These are phyloP conservation scores for Esox masquinongy DNA, from an alignment of 2,797 vertebrate species.

Conservation along the genomic window DNA sequence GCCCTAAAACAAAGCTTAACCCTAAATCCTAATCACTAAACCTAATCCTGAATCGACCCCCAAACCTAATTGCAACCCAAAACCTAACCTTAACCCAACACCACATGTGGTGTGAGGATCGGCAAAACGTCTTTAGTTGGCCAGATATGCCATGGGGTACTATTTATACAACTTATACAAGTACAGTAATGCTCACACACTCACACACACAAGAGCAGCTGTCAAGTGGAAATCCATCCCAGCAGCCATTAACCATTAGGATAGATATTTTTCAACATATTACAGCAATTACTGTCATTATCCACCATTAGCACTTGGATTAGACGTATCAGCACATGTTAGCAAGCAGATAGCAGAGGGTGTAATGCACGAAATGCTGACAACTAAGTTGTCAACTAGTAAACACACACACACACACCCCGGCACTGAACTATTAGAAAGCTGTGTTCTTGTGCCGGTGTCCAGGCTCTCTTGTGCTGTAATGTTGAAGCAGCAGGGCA, in stretches of 20 bases:
- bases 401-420: conserved; percentile 6
- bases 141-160: no score
- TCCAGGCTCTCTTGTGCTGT: not conserved
- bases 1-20: no score
- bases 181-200: not conserved
- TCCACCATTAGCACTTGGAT: not conserved
- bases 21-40: no score
- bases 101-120: no score
- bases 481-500: not conserved
- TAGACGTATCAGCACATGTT: conserved; percentile 1
- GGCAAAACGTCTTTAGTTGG: no score
- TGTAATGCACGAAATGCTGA: not conserved
- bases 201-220: not conserved
- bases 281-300: not conserved
- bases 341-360: conserved; percentile 9
- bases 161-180: no score
- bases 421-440: not conserved
- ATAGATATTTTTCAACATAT: not conserved
- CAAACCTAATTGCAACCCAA: no score
- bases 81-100: no score
- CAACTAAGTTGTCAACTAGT: not conserved
- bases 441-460: not conserved
- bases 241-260: not conserved
- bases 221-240: not conserved
- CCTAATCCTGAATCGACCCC: no score